Percentiles rank a stretch among this genome's conserved stretches.
Evolutionary conservation across 92 coral and sea anemone genomes (phyloP).

Genomic region (Palythoa caribaeorum): DNA sequence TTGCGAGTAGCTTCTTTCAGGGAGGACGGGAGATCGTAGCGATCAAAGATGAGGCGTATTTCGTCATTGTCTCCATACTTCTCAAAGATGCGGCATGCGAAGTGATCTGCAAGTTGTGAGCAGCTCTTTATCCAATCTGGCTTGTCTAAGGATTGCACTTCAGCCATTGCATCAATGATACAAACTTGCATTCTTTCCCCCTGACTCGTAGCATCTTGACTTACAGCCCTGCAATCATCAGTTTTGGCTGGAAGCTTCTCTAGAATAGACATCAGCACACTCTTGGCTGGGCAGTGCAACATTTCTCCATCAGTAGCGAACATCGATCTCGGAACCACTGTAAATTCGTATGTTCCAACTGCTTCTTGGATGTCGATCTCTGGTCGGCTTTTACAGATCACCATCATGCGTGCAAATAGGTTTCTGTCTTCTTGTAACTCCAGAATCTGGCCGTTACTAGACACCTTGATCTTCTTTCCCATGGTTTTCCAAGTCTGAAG

Average conservation of each 20-base stretch:
- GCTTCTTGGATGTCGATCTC: conserved; percentile 54
- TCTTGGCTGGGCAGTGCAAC: conserved; percentile 49
- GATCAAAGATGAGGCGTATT: conserved; percentile 61
- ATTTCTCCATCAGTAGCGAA: conserved; percentile 53
- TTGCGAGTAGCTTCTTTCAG: conserved; percentile 27
- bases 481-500: conserved; percentile 55
- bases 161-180: conserved; percentile 70
- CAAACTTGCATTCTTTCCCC: conserved; percentile 30
- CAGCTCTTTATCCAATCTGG: conserved; percentile 46
- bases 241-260: conserved; percentile 26
- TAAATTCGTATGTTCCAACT: conserved; percentile 48
- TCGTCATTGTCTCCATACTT: conserved; percentile 61
- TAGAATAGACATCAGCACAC: conserved; percentile 36
- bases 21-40: conserved; percentile 57
- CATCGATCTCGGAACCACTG: conserved; percentile 45
- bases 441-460: conserved; percentile 2
- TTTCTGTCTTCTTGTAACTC: conserved; percentile 60
- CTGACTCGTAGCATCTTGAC: not conserved
- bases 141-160: conserved; percentile 66
- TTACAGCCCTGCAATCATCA: not conserved
- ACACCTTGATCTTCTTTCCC: conserved; percentile 47
- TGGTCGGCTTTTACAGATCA: conserved; percentile 65
- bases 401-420: conserved; percentile 60
- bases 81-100: conserved; percentile 41
- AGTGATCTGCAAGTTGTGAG: conserved; percentile 63